Evolutionary conservation across 2,888 invertebrate species (phyloP).

Genomic region (Rhingia rostrata): DNA sequence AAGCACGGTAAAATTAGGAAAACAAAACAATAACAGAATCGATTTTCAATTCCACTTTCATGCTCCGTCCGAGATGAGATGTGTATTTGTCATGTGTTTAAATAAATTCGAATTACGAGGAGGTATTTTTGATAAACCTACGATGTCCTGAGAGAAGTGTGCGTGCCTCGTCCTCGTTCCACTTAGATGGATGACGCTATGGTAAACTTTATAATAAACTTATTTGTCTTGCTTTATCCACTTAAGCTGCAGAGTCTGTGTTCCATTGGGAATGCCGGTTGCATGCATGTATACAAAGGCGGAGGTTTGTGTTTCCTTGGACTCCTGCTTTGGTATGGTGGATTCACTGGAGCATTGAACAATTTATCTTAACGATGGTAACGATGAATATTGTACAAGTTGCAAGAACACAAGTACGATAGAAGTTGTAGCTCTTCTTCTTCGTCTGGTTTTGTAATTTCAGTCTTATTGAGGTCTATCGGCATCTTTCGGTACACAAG

Average conservation of each 20-base stretch:
- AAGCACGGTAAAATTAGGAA: neutral
- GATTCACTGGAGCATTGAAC: constrained; percentile 49
- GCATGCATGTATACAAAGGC: constrained; percentile 15
- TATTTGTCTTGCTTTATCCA: constrained; percentile 72
- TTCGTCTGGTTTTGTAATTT: constrained; percentile 29
- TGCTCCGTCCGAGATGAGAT: constrained; percentile 38
- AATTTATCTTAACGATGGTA: constrained; percentile 65
- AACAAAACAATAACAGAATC: constrained; percentile 38
- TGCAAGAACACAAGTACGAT: neutral
- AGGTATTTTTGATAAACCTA: constrained; percentile 55
- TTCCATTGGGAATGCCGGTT: constrained; percentile 40
- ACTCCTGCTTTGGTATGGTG: constrained; percentile 31
- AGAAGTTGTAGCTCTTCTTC: constrained; percentile 12
- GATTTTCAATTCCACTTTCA: constrained; percentile 60
- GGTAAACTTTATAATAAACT: constrained; percentile 68
- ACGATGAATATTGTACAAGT: constrained; percentile 54
- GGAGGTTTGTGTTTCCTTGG: constrained; percentile 5
- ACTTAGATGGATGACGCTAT: constrained; percentile 35
- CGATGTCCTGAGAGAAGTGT: constrained; percentile 21
- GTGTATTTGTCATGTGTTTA: constrained; percentile 44
- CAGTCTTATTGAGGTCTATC: constrained; percentile 33
- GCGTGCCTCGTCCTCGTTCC: constrained; percentile 15
- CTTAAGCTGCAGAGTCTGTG: constrained; percentile 59
- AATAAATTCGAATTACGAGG: constrained; percentile 53
- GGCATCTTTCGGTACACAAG: constrained; percentile 24